Base-by-base conservation (phyloP, 1,140 invertebrate species). In the Magallana gigas region DNA sequence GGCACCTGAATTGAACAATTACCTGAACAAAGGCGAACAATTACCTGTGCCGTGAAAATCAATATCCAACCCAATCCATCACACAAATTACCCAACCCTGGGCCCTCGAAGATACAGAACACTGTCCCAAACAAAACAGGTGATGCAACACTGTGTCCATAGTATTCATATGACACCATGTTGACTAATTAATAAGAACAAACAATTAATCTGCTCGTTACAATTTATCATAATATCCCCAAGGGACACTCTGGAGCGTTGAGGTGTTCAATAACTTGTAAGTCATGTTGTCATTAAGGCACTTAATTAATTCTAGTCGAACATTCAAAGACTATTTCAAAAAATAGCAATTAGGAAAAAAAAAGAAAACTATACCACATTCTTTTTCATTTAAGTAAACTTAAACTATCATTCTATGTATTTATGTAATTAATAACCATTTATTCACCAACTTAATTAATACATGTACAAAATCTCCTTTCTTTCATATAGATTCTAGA, bases 1-100 rank as follows among this genome's bases (percentile, higher is more conserved):
- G 68, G 68, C 68, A 76, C 23, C 68, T 76, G 68, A 76, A 76
- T 29, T 76, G 18, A 76, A 76, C 68, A 11, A 76, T 76, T 76
- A 76, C 68, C 68, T 76, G 23, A 36, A 23, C 68, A 76, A 29
- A 76, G 68, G 68, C 29, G 68, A 76, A 29, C 68, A 76, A 76
- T 76, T 36, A 76, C 68, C 23, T 29, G 68, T 76, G 29, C 23
- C 23, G 11, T 12, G 68, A 9, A 12, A 76, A 76, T 76, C 68
- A 76, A 76, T 76, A 76, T 8, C 18, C 23, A 12, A 76, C 8
- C 68, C 68, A 36, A 76, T 76, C 68, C 18, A 76, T 76, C 68
- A 76, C 68, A 8, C 3, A 12, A 71, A 11, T 71, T 71, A 71
- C 29, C 68, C 8, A 76, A 36, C 14, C 23, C 23, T 29, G 23